These are phyloP conservation scores for Lithobius niger DNA, from an alignment of 1,140 invertebrate species.

Conservation along the genomic window DNA sequence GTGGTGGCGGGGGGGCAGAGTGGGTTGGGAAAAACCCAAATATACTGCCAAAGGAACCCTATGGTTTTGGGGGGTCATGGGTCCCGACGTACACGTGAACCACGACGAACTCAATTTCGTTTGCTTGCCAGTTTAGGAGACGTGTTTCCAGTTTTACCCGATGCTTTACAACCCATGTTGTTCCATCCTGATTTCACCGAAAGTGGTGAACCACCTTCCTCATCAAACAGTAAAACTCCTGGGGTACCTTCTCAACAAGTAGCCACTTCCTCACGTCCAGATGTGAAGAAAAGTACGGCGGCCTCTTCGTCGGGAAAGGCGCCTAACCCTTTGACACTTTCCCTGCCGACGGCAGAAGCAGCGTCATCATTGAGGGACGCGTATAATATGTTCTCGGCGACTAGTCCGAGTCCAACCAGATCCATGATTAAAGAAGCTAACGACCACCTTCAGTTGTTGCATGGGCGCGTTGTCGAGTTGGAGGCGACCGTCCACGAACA, in stretches of 20 bases:
- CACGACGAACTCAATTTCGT: slow-evolving; percentile 4
- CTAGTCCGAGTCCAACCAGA: slow-evolving; percentile 16
- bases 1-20: no score
- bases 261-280: no score
- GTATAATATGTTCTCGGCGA: slow-evolving; percentile 8
- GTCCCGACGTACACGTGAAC: no score
- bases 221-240: not conserved
- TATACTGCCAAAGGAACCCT: no score
- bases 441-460: slow-evolving; percentile 20
- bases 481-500: slow-evolving; percentile 18
- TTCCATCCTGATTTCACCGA: slow-evolving; percentile 5
- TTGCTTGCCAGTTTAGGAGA: not conserved
- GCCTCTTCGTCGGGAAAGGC: not conserved
- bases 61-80: no score
- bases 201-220: not conserved
- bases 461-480: slow-evolving; percentile 18
- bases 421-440: slow-evolving; percentile 23
- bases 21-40: no score
- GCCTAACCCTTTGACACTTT: not conserved
- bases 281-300: not conserved
- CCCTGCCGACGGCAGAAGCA: not conserved
- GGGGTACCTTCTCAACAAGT: not conserved
- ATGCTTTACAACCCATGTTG: not conserved
- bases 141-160: not conserved
- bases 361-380: not conserved